Conservation (phyloP, 2,797 vertebrate genomes). For the Tangara arthus region DNA sequence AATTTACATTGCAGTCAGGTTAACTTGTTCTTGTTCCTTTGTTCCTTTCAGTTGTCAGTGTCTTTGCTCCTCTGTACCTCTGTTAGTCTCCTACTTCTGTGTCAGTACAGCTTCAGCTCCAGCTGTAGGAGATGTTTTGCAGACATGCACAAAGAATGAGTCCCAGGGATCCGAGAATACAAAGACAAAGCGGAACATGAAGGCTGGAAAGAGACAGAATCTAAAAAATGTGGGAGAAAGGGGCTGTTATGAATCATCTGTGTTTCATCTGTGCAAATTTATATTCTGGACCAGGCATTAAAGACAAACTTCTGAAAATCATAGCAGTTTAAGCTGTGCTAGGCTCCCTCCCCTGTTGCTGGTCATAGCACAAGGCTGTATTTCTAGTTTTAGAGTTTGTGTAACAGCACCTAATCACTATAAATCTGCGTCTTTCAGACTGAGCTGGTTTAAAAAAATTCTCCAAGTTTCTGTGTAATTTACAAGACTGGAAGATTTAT, state of each 20-base stretch:
- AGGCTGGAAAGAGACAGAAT: not conserved
- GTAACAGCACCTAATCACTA: not conserved
- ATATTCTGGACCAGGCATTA: not conserved
- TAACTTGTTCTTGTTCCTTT: not conserved
- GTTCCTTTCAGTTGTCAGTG: not conserved
- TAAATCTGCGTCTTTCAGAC: not conserved
- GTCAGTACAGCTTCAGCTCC: not conserved
- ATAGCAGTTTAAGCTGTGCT: not conserved
- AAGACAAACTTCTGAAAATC: not conserved
- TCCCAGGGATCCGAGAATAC: not conserved
- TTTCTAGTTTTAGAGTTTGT: not conserved
- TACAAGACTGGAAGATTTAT: not conserved
- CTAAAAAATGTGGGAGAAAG: not conserved
- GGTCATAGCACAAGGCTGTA: not conserved
- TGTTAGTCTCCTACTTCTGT: not conserved
- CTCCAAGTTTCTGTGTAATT: not conserved
- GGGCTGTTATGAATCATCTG: not conserved
- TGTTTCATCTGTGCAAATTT: not conserved
- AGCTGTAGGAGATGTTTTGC: slow-evolving; percentile 13
- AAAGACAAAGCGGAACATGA: not conserved
- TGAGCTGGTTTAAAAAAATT: not conserved
- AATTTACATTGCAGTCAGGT: slow-evolving; percentile 12
- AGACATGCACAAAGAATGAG: not conserved
- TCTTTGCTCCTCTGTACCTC: not conserved
- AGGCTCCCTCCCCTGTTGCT: not conserved